Percentiles rank a stretch among this genome's conserved stretches.
Conservation (phyloP, 1,140 invertebrate species). For the Maniola jurtina region DNA sequence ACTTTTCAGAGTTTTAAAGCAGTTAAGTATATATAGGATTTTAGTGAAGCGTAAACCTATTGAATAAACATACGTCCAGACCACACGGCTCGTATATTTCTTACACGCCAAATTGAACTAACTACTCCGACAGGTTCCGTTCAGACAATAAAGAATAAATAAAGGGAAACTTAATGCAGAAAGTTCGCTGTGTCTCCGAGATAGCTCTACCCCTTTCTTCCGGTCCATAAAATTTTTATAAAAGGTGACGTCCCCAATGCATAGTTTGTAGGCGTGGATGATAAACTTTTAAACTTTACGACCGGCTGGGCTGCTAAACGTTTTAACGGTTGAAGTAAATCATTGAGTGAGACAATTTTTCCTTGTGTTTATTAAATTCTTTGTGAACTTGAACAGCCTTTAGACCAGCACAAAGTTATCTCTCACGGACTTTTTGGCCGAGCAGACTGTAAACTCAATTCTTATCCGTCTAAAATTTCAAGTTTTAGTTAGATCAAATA, state of each 20-base stretch:
- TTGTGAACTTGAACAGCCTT: neutral
- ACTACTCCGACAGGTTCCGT: slow-evolving; percentile 30
- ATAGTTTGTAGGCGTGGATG: slow-evolving; percentile 58
- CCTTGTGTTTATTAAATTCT: slow-evolving; percentile 1
- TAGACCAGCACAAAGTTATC: neutral
- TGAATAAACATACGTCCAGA: slow-evolving; percentile 3
- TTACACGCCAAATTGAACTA: slow-evolving; percentile 35
- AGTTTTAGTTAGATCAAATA: no score
- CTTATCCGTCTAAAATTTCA: no score
- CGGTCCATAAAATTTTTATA: slow-evolving; percentile 69
- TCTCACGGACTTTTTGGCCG: no score
- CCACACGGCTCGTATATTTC: slow-evolving; percentile 27
- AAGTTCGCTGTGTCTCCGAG: slow-evolving; percentile 62
- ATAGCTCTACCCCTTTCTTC: slow-evolving; percentile 67
- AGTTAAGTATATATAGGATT: neutral
- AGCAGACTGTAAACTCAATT: no score
- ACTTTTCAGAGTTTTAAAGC: no score
- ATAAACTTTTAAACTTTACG: slow-evolving; percentile 52
- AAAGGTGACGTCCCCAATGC: slow-evolving; percentile 57
- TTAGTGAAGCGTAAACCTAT: neutral
- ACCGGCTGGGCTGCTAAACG: slow-evolving; percentile 33
- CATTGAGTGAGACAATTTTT: slow-evolving; percentile 4
- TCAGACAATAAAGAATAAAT: slow-evolving; percentile 37
- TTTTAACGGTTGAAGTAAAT: slow-evolving; percentile 18
- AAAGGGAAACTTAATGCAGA: slow-evolving; percentile 54